Evolutionary conservation across 2,113 vertebrate species (phyloP), one percentile per base, ranked within the genome.

Genomic region (Chamaea fasciata): DNA sequence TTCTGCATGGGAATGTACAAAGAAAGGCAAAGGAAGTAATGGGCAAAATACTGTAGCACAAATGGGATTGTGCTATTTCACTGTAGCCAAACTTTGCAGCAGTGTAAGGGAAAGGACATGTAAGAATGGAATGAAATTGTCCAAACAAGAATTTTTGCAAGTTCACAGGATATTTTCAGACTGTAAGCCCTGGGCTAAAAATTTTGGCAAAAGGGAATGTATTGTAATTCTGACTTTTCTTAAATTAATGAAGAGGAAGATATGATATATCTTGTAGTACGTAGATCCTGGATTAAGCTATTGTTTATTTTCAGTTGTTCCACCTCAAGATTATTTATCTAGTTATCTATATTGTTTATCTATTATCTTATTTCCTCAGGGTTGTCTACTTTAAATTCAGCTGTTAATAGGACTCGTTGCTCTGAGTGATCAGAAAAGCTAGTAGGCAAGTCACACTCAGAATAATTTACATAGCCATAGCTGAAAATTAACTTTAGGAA

Each of bases 211-310:
- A 92, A 44, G 11, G 5, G 30, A 60, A 62, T 33, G 16, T 35
- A 90, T 73, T 90, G 76, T 86, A 70, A 77, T 92, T 93, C 56
- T 84, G 60, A 70, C 37, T 94, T 83, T 9, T 74, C n/a, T 70
- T 78, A 90, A 52, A 90, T 87, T 90, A 92, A 94, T 82, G 49
- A 87, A 75, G 24, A 85, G 15, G 14, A 85, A 88, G 55, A 86
- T 77, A 78, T 8, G 19, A 81, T 71, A 67, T 3, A 35, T 55
- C 30, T 62, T 92, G 49, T 53, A 91, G 21, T 31, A 84, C 68
- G 65, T 60, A 63, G 44, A 78, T 49, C 14, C 11, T 41, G 76
- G 62, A 79, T 82, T 91, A 71, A 22, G 12, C 6, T 81, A 57
- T 78, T 9, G 62, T 65, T 94, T 30, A 35, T 56, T 82, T 89